Evolutionary conservation across 2,888 invertebrate genomes (phyloP).

Genomic region (Noctua janthina): DNA sequence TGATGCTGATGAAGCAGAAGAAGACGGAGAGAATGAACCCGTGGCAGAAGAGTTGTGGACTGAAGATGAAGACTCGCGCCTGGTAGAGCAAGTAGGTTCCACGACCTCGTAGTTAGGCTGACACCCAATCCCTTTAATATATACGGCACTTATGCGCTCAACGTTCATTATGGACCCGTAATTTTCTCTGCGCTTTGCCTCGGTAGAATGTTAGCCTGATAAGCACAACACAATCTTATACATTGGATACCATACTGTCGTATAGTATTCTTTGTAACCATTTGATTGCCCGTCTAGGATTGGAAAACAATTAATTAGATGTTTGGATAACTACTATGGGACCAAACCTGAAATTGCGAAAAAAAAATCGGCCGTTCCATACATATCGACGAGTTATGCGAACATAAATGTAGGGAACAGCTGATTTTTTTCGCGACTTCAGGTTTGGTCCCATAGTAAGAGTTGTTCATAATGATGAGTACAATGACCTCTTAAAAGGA

Average conservation of each 20-base stretch:
- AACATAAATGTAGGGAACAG: too few relatives aligned
- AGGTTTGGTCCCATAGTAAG: too few relatives aligned
- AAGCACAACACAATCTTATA: neutral
- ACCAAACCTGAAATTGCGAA: too few relatives aligned
- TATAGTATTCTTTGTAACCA: neutral
- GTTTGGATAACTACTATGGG: neutral
- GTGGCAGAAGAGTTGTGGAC: constrained; percentile 67
- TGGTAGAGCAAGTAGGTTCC: constrained; percentile 67
- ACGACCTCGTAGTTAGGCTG: neutral
- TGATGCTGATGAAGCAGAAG: constrained; percentile 77
- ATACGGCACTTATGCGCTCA: neutral
- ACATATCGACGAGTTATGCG: too few relatives aligned
- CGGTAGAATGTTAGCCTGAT: neutral
- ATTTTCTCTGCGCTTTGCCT: neutral
- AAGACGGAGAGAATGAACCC: constrained; percentile 72
- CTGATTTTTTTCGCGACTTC: too few relatives aligned
- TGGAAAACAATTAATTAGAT: too few relatives aligned
- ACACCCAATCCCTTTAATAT: neutral
- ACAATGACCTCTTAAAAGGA: too few relatives aligned
- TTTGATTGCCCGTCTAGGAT: neutral
- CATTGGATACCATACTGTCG: neutral
- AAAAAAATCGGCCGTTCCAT: too few relatives aligned
- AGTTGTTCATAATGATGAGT: too few relatives aligned
- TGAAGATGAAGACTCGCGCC: constrained; percentile 67
- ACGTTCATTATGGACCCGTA: neutral